Conservation (phyloP, 2,888 invertebrate genomes). For the Prosapia bicincta region DNA sequence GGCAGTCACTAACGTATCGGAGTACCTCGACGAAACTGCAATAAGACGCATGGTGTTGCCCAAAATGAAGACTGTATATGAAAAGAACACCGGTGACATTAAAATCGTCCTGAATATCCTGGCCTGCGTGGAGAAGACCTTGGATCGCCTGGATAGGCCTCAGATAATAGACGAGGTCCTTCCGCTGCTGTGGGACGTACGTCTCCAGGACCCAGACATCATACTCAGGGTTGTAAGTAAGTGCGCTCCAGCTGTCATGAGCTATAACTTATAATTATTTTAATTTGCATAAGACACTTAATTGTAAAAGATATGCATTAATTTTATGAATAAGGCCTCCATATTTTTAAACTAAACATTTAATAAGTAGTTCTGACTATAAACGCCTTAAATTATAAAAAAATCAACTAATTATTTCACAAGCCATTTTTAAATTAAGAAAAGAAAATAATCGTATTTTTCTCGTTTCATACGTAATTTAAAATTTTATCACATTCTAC, state of each 20-base stretch:
- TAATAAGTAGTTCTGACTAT: no score
- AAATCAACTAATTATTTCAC: no score
- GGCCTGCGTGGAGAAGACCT: conserved; percentile 73
- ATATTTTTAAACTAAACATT: no score
- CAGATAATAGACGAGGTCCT: conserved; percentile 89
- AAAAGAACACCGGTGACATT: conserved; percentile 73
- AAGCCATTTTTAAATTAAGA: no score
- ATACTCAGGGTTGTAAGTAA: conserved; percentile 90
- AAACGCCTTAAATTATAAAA: no score
- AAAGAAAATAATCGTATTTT: no score
- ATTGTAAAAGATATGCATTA: no score
- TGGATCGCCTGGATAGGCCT: conserved; percentile 78
- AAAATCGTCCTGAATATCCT: conserved; percentile 77
- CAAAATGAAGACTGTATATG: conserved; percentile 76
- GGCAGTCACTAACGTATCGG: conserved; percentile 80
- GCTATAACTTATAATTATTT: not conserved
- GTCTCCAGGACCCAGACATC: conserved; percentile 84
- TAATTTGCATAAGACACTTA: no score
- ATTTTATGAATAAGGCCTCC: no score
- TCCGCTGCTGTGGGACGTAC: conserved; percentile 81
- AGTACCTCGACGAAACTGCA: conserved; percentile 77
- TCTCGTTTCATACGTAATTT: no score
- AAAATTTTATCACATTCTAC: no score
- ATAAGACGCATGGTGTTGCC: conserved; percentile 77
- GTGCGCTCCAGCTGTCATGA: no score